Percentiles rank a stretch among this genome's conserved stretches.
These are phyloP conservation scores for Conchocele bisecta DNA, from an alignment of 2,888 invertebrate species.

Conservation along the genomic window DNA sequence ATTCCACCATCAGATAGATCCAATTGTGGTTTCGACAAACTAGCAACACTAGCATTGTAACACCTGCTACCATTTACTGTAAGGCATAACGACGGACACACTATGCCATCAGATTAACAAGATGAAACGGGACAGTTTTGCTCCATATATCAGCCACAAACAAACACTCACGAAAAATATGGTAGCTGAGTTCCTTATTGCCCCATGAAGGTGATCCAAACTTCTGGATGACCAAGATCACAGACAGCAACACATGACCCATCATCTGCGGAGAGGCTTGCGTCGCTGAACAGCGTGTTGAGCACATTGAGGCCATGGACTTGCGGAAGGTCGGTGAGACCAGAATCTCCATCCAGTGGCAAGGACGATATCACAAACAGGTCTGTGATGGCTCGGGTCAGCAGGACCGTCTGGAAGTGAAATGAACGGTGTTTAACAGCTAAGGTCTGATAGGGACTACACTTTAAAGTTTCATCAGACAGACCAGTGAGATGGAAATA, in stretches of 20 bases:
- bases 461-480: too few relatives aligned
- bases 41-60: too few relatives aligned
- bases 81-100: too few relatives aligned
- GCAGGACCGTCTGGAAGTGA: constrained; percentile 84
- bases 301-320: constrained; percentile 87
- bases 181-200: constrained; percentile 88
- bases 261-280: constrained; percentile 85
- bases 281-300: constrained; percentile 86
- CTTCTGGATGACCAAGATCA: constrained; percentile 84
- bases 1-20: neutral
- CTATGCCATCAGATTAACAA: too few relatives aligned
- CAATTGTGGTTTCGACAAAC: too few relatives aligned
- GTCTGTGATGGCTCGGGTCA: constrained; percentile 85
- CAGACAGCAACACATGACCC: constrained; percentile 85
- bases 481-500: too few relatives aligned
- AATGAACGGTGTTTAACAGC: too few relatives aligned
- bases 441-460: too few relatives aligned
- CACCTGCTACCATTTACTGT: too few relatives aligned
- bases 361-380: constrained; percentile 83
- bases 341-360: constrained; percentile 64
- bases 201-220: constrained; percentile 84
- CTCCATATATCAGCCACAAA: neutral
- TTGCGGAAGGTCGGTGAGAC: constrained; percentile 85
- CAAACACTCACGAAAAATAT: constrained; percentile 87
- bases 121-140: neutral